Conservation (phyloP, 2,888 invertebrate species). For the Trichogramma evanescens region DNA sequence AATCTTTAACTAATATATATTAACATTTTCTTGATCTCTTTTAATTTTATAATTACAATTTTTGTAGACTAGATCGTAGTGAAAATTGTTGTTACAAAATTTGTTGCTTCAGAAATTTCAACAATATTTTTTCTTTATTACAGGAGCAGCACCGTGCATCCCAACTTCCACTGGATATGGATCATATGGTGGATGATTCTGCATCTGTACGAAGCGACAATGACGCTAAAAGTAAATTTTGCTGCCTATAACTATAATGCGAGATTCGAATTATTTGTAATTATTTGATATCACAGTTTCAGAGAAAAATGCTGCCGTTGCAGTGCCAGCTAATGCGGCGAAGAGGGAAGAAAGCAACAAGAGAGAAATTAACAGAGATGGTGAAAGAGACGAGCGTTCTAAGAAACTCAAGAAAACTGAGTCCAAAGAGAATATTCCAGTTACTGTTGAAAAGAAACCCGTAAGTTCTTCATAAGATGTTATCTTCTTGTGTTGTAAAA, state of each 20-base stretch:
- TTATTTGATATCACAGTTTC: constrained; percentile 33
- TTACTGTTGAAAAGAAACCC: constrained; percentile 41
- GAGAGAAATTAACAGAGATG: constrained; percentile 44
- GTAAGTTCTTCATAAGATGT: constrained; percentile 26
- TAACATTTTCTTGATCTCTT: no score
- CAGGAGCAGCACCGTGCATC: constrained; percentile 80
- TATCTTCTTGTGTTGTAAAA: not conserved
- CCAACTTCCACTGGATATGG: constrained; percentile 82
- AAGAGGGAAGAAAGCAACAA: constrained; percentile 45
- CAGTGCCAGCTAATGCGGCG: constrained; percentile 37
- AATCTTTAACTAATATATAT: no score
- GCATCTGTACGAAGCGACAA: constrained; percentile 76
- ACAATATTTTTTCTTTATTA: constrained; percentile 31
- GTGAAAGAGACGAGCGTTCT: constrained; percentile 43
- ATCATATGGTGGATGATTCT: constrained; percentile 72
- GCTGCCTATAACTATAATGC: constrained; percentile 5
- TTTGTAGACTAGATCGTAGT: no score
- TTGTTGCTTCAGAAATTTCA: no score
- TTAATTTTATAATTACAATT: no score
- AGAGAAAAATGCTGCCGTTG: constrained; percentile 45
- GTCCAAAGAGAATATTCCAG: constrained; percentile 43
- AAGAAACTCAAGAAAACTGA: constrained; percentile 45
- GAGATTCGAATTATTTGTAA: not conserved
- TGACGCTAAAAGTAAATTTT: constrained; percentile 64
- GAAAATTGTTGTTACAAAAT: not conserved